phyloP scores from a whole-genome alignment of 1,140 invertebrate species.

The Nilaparvata lugens region DNA sequence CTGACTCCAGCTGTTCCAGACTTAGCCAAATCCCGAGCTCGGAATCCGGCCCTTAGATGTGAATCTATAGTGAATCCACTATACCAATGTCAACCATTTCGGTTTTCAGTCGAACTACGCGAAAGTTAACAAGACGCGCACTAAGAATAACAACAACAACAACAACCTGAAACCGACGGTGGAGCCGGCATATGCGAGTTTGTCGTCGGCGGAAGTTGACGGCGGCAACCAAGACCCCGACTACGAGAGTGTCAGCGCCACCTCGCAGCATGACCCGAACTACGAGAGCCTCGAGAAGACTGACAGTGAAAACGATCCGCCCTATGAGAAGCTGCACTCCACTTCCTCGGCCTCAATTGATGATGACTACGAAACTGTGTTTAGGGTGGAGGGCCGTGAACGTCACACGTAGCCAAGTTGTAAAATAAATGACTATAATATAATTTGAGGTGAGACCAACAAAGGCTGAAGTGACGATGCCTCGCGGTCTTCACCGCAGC shows the following conservation, averaged over 20 bases:
- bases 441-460: too few species aligned
- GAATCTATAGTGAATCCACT: too few species aligned
- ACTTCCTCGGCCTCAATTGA: background rate
- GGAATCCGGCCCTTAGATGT: too few species aligned
- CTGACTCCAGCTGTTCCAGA: too few species aligned
- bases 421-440: too few species aligned
- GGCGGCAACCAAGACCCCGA: conserved; percentile 18
- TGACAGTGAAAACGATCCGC: conserved; percentile 10
- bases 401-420: too few species aligned
- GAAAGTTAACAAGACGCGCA: conserved; percentile 21
- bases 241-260: conserved; percentile 22
- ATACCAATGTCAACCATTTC: too few species aligned
- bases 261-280: conserved; percentile 22
- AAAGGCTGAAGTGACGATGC: too few species aligned
- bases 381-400: background rate
- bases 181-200: conserved; percentile 28
- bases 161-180: background rate
- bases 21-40: too few species aligned
- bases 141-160: conserved; percentile 6
- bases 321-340: conserved; percentile 18
- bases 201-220: conserved; percentile 17
- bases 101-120: conserved; percentile 17
- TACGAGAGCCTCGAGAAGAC: conserved; percentile 24
- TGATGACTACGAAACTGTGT: conserved; percentile 3
- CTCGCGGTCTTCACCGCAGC: too few species aligned